Percentiles rank a stretch among this genome's conserved stretches.
Evolutionary conservation across 35 echinoderm and acorn worm genomes (phyloP).

Genomic region (Heliocidaris erythrogramma): DNA sequence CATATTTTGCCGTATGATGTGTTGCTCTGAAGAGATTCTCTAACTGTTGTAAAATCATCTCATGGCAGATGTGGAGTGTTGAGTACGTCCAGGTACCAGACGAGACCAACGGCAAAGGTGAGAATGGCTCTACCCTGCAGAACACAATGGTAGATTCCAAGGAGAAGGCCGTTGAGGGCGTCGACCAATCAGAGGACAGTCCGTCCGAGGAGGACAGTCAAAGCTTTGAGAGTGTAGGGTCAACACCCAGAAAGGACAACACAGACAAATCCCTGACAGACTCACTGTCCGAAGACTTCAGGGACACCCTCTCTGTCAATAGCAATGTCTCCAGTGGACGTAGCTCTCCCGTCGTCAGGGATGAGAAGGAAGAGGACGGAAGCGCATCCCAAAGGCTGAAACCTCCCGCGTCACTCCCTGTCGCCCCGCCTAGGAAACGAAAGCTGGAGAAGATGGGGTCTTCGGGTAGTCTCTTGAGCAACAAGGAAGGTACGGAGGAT

Average conservation of each 20-base stretch:
- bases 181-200: slow-evolving; percentile 68
- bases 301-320: slow-evolving; percentile 37
- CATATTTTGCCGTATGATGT: neutral
- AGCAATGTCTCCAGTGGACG: slow-evolving; percentile 39
- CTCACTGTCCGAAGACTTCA: slow-evolving; percentile 55
- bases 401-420: slow-evolving; percentile 15
- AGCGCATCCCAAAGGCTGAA: slow-evolving; percentile 34
- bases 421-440: slow-evolving; percentile 27
- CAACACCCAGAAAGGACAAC: slow-evolving; percentile 48
- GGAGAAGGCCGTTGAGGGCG: slow-evolving; percentile 32
- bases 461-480: slow-evolving; percentile 6
- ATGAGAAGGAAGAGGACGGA: slow-evolving; percentile 26
- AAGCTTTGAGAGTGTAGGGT: slow-evolving; percentile 71
- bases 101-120: slow-evolving; percentile 42
- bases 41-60: neutral
- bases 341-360: slow-evolving; percentile 21
- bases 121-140: slow-evolving; percentile 13
- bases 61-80: slow-evolving; percentile 90
- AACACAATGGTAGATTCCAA: slow-evolving; percentile 32
- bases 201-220: slow-evolving; percentile 90
- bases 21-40: no score
- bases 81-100: slow-evolving; percentile 97
- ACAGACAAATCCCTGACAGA: slow-evolving; percentile 58
- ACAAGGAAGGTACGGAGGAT: slow-evolving; percentile 16
- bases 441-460: slow-evolving; percentile 22